Evolutionary conservation across 2,113 vertebrate species (phyloP).

Genomic region (Gnathonemus echidnorhynchus): DNA sequence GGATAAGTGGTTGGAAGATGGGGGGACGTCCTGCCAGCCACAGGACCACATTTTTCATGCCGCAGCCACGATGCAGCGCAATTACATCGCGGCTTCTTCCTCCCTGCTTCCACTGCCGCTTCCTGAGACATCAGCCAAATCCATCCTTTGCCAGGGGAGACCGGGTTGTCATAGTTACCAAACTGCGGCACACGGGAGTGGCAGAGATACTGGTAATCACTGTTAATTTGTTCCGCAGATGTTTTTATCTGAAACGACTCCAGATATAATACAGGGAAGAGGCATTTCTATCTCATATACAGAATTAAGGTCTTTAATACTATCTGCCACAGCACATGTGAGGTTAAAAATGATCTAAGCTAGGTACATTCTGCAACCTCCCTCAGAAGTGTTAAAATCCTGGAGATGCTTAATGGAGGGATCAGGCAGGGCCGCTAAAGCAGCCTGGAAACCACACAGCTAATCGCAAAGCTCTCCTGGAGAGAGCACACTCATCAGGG

Average conservation of each 20-base stretch:
- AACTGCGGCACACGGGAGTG: not conserved
- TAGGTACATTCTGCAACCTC: not conserved
- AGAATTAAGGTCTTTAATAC: not conserved
- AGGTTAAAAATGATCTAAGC: not conserved
- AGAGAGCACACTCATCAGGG: not conserved
- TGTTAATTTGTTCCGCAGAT: not conserved
- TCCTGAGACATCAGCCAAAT: not conserved
- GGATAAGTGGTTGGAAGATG: not conserved
- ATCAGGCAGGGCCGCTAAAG: not conserved
- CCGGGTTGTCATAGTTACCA: constrained; percentile 10
- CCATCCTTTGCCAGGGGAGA: not conserved
- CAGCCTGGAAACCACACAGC: not conserved
- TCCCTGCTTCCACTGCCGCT: no score
- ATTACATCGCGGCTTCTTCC: not conserved
- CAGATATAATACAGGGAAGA: not conserved
- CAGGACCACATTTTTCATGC: not conserved
- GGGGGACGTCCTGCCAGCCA: not conserved
- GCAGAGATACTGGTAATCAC: not conserved
- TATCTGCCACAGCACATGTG: not conserved
- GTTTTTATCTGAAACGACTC: not conserved
- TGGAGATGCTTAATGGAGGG: not conserved
- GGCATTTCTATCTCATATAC: not conserved
- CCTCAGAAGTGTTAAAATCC: not conserved
- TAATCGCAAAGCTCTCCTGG: not conserved
- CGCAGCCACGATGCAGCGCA: not conserved